Evolutionary conservation across 2,113 vertebrate species (phyloP).

Genomic region (Elephas maximus): DNA sequence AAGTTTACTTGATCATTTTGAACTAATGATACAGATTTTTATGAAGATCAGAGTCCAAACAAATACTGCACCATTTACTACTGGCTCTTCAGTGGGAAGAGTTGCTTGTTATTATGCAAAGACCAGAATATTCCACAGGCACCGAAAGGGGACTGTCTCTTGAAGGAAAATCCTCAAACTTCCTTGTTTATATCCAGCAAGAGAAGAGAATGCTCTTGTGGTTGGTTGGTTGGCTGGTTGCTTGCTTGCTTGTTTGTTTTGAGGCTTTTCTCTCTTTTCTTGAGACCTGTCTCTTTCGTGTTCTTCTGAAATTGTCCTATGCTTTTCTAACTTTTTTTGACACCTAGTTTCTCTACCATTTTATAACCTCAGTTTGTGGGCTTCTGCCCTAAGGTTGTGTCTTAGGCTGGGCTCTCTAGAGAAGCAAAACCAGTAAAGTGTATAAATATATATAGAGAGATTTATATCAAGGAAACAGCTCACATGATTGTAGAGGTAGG

Average conservation of each 20-base stretch:
- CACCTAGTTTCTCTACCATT: not conserved
- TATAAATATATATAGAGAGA: no score
- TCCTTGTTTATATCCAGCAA: not conserved
- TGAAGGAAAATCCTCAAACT: not conserved
- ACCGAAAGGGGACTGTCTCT: not conserved
- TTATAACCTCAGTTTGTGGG: not conserved
- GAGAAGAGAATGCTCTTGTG: not conserved
- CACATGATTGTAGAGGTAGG: no score
- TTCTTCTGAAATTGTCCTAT: not conserved
- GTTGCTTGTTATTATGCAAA: not conserved
- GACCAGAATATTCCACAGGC: not conserved
- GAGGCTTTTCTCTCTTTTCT: not conserved
- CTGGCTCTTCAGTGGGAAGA: not conserved
- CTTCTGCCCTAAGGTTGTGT: not conserved
- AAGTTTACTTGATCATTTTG: not conserved
- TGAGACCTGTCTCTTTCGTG: not conserved
- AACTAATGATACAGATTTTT: not conserved
- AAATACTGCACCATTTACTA: no score
- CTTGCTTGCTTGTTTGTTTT: not conserved
- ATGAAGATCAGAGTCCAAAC: not conserved
- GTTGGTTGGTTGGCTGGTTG: not conserved
- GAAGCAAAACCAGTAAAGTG: no score
- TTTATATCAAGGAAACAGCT: no score
- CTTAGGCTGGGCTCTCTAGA: no score
- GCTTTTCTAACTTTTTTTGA: not conserved